phyloP scores from a whole-genome alignment of 2,113 vertebrate species.

The Rhadina sibilatrix region DNA sequence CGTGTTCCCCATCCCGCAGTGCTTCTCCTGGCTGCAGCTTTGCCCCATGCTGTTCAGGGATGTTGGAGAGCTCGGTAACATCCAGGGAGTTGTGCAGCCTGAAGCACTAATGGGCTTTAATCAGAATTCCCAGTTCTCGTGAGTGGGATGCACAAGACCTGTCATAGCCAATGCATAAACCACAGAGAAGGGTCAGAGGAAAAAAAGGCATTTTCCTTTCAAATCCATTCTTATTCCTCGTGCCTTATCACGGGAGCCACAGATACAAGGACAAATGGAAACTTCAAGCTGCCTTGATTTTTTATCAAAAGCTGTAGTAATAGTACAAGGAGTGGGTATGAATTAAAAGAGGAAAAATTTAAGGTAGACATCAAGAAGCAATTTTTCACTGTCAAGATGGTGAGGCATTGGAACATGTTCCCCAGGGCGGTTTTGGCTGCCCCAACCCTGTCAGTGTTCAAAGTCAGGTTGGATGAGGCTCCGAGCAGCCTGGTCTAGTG shows the following conservation, averaged over 20 bases:
- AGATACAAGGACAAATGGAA: neutral
- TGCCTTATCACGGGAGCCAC: neutral
- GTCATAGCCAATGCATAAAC: neutral
- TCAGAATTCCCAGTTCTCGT: neutral
- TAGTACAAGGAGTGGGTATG: neutral
- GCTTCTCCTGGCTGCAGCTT: neutral
- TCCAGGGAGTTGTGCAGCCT: neutral
- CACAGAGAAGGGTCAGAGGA: accelerated
- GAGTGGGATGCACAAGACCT: neutral
- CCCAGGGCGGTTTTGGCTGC: neutral
- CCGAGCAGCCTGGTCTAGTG: neutral
- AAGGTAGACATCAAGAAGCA: neutral
- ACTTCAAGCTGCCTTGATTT: neutral
- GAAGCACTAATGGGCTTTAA: neutral
- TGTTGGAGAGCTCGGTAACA: accelerated
- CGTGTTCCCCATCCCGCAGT: accelerated
- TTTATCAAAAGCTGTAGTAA: neutral
- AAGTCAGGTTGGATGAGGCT: neutral
- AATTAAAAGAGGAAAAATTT: neutral
- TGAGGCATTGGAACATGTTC: neutral
- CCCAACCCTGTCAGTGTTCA: neutral
- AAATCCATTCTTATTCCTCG: neutral
- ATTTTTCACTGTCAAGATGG: neutral
- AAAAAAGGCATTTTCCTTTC: neutral
- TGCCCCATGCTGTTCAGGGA: accelerated